A percentile compares a stretch with the other conserved stretches of the same genome.
These are phyloP conservation scores for Tretioscincus oriximinensis DNA, from an alignment of 2,113 vertebrate genomes.

Conservation along the genomic window DNA sequence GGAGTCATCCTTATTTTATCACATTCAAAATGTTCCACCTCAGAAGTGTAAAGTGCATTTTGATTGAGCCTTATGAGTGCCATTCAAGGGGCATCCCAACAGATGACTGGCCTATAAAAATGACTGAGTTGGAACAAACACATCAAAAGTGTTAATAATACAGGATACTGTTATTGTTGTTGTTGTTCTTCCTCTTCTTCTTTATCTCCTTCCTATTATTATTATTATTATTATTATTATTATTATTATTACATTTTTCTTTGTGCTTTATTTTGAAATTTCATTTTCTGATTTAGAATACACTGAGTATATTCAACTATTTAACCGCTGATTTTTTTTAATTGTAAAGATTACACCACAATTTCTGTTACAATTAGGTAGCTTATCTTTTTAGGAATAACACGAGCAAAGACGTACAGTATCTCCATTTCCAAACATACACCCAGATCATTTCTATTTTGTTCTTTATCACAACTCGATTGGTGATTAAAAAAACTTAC, in stretches of 20 bases:
- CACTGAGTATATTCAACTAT: not conserved
- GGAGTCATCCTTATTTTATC: no score
- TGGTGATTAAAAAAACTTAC: conserved; percentile 52
- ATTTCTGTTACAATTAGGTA: not conserved
- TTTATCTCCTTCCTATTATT: not conserved
- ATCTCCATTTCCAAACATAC: conserved; percentile 15
- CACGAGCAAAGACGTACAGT: conserved; percentile 13
- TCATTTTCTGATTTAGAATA: conserved; percentile 1
- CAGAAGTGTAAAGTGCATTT: no score
- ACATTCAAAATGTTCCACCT: no score
- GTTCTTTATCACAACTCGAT: conserved; percentile 33
- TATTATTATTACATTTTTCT: conserved; percentile 6
- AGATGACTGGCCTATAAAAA: no score
- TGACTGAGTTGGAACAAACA: no score
- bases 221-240: not conserved
- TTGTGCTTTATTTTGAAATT: conserved; percentile 13
- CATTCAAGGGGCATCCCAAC: no score
- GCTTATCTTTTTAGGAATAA: conserved; percentile 30
- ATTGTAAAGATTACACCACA: conserved; percentile 11
- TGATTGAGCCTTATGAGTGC: no score
- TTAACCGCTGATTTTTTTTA: not conserved
- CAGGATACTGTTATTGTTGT: no score
- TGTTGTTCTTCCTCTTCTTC: no score
- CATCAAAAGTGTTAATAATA: no score
- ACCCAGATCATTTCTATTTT: conserved; percentile 27